A percentile compares a stretch with the other conserved stretches of the same genome.
These are phyloP conservation scores for Plecturocebus donacophilus DNA, from an alignment of 2,113 vertebrate genomes.

Conservation along the genomic window DNA sequence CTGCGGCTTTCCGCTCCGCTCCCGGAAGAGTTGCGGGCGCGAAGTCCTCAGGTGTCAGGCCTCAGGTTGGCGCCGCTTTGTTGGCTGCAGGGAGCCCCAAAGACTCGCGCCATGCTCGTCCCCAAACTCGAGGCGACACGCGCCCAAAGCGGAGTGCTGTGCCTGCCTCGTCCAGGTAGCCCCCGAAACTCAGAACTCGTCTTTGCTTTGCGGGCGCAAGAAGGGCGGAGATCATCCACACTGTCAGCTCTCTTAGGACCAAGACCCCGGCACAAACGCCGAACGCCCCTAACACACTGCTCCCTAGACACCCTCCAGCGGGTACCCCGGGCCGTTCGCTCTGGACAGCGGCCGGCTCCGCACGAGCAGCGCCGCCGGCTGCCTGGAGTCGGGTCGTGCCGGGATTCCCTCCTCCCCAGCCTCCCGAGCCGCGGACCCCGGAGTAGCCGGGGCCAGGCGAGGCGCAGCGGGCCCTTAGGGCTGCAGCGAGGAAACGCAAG, in stretches of 20 bases:
- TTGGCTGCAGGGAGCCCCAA: neutral
- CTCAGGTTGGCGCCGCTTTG: neutral
- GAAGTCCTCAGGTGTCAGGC: conserved; percentile 73
- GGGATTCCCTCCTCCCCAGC: neutral
- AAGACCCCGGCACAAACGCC: neutral
- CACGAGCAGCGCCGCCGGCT: neutral
- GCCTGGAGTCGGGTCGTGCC: neutral
- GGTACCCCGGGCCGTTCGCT: neutral
- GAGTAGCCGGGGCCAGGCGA: neutral
- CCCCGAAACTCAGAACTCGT: conserved; percentile 55
- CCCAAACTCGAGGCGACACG: neutral
- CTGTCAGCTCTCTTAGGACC: neutral
- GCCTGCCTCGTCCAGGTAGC: neutral
- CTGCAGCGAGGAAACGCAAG: conserved; percentile 51
- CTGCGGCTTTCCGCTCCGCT: neutral
- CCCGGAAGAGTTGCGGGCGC: neutral
- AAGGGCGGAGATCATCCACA: neutral
- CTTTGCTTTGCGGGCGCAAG: neutral
- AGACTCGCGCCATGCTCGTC: neutral
- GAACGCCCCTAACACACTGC: neutral
- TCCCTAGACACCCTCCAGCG: neutral
- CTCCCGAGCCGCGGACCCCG: neutral
- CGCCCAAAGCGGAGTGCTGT: neutral
- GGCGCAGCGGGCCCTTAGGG: neutral
- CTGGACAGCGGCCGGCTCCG: neutral